These are phyloP conservation scores for Muscina levida DNA, from an alignment of 2,888 invertebrate genomes.

Conservation along the genomic window DNA sequence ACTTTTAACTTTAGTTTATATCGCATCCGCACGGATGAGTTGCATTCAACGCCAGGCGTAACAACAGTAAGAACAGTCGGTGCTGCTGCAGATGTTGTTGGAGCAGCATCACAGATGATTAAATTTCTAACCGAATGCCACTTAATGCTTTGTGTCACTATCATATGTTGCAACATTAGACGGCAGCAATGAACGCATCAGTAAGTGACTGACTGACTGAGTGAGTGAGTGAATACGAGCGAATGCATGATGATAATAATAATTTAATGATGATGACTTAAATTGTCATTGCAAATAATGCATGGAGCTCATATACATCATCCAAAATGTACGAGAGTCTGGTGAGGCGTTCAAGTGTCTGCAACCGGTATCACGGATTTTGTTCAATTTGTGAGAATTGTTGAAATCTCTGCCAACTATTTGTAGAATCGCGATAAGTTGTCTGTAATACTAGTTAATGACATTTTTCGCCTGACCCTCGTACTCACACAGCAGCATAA, in stretches of 20 bases:
- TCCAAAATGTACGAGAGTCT: neutral
- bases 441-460: too few relatives aligned
- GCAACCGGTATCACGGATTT: too few relatives aligned
- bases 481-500: too few relatives aligned
- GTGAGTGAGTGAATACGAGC: neutral
- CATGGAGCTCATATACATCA: neutral
- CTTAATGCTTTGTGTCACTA: constrained; percentile 48
- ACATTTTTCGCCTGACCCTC: too few relatives aligned
- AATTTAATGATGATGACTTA: constrained; percentile 60
- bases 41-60: constrained; percentile 19
- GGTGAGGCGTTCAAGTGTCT: too few relatives aligned
- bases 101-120: constrained; percentile 25
- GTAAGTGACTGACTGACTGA: constrained; percentile 13
- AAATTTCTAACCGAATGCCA: constrained; percentile 39
- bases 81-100: neutral
- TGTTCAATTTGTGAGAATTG: too few relatives aligned
- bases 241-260: constrained; percentile 45
- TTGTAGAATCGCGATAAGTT: too few relatives aligned
- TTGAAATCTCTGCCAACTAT: too few relatives aligned
- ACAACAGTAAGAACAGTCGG: neutral
- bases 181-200: constrained; percentile 18
- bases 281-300: constrained; percentile 51
- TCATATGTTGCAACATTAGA: constrained; percentile 53
- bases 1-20: neutral
- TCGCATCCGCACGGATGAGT: neutral